Evolutionary conservation across 1,140 invertebrate species (phyloP).

Genomic region (Lepidurus apus): DNA sequence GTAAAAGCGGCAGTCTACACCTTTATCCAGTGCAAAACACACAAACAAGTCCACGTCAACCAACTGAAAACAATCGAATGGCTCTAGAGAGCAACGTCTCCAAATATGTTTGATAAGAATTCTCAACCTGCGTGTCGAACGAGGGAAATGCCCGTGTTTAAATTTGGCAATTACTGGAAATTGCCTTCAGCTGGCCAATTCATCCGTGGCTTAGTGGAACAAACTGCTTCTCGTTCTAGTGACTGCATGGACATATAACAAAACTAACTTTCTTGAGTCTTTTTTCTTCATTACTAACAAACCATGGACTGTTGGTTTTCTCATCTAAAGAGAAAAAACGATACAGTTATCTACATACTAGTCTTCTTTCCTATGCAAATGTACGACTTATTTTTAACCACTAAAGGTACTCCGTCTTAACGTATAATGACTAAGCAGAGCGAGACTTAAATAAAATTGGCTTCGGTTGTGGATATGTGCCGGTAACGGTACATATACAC

Average conservation of each 20-base stretch:
- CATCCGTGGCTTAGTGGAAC: not conserved
- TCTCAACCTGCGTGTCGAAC: not conserved
- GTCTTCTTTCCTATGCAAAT: too few species aligned
- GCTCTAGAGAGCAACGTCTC: not conserved
- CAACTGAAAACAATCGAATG: not conserved
- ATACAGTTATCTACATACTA: not conserved
- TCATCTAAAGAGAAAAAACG: not conserved
- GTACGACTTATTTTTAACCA: too few species aligned
- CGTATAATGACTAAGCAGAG: too few species aligned
- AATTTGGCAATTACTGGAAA: slow-evolving; percentile 13
- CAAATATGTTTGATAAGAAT: not conserved
- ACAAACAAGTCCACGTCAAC: not conserved
- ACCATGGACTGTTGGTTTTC: not conserved
- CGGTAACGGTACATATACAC: too few species aligned
- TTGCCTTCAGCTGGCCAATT: not conserved
- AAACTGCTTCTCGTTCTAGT: not conserved
- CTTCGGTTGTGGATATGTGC: too few species aligned
- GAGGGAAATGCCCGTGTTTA: not conserved
- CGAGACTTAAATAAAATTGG: too few species aligned
- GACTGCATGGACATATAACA: not conserved
- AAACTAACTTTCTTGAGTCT: not conserved
- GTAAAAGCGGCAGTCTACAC: not conserved
- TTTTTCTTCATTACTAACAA: not conserved
- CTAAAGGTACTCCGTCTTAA: too few species aligned
- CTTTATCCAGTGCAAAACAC: not conserved